Conservation (phyloP, 2,797 vertebrate species). For the Cyclopterus lumpus region DNA sequence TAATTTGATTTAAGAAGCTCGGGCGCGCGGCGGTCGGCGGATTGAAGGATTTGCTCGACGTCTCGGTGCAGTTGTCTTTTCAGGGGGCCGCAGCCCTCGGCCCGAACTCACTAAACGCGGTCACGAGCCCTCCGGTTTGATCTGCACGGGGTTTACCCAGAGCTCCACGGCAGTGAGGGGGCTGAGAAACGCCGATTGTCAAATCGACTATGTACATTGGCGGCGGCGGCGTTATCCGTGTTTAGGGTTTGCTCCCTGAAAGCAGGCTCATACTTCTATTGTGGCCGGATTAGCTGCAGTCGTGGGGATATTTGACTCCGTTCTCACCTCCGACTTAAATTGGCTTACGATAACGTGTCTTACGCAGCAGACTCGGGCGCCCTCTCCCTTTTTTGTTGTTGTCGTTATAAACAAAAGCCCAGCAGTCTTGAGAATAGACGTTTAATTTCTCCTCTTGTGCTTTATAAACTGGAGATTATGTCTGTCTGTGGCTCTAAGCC, state of each 20-base stretch:
- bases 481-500: slow-evolving; percentile 37
- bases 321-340: slow-evolving; percentile 40
- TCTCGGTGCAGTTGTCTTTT: slow-evolving; percentile 68
- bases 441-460: slow-evolving; percentile 45
- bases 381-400: not conserved
- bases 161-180: slow-evolving; percentile 48
- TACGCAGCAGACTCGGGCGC: not conserved
- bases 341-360: slow-evolving; percentile 19
- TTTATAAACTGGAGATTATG: slow-evolving; percentile 43
- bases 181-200: slow-evolving; percentile 60
- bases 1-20: slow-evolving; percentile 74
- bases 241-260: slow-evolving; percentile 51
- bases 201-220: slow-evolving; percentile 64
- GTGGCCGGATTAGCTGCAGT: slow-evolving; percentile 58
- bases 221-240: slow-evolving; percentile 38
- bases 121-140: slow-evolving; percentile 61
- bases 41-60: slow-evolving; percentile 69
- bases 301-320: slow-evolving; percentile 43
- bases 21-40: slow-evolving; percentile 46
- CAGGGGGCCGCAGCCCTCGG: slow-evolving; percentile 61
- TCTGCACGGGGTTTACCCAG: slow-evolving; percentile 72
- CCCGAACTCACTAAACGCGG: slow-evolving; percentile 30
- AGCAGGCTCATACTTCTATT: slow-evolving; percentile 55
- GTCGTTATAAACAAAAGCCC: slow-evolving; percentile 33
- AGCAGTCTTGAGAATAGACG: slow-evolving; percentile 23